Conservation (phyloP, 2,113 vertebrate genomes). For the Craseonycteris thonglongyai region DNA sequence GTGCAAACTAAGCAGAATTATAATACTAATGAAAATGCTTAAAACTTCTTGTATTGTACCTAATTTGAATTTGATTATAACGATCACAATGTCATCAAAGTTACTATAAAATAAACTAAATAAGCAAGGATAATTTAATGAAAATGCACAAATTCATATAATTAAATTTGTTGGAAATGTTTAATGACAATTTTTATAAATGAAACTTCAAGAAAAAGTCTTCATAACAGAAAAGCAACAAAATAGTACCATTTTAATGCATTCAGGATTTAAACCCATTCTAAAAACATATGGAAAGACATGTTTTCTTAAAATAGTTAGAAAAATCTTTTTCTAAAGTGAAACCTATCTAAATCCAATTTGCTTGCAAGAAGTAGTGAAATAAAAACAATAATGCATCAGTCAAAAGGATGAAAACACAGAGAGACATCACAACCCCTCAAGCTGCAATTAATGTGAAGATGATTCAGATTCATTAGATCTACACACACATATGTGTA, state of each 20-base stretch:
- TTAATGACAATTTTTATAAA: neutral
- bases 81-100: neutral
- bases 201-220: neutral
- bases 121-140: neutral
- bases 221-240: neutral
- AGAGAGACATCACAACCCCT: neutral
- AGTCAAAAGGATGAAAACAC: neutral
- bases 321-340: neutral
- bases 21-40: neutral
- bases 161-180: neutral
- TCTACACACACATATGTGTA: neutral
- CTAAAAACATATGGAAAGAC: neutral
- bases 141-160: neutral
- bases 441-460: neutral
- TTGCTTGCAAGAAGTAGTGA: neutral
- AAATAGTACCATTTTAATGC: neutral
- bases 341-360: constrained; percentile 8
- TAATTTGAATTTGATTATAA: constrained; percentile 30
- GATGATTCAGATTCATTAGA: neutral
- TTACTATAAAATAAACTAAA: neutral
- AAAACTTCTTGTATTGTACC: neutral
- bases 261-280: neutral
- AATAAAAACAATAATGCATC: constrained; percentile 15
- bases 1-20: neutral
- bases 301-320: neutral